Conservation (phyloP, 2,888 invertebrate species). For the Plebejus argus region DNA sequence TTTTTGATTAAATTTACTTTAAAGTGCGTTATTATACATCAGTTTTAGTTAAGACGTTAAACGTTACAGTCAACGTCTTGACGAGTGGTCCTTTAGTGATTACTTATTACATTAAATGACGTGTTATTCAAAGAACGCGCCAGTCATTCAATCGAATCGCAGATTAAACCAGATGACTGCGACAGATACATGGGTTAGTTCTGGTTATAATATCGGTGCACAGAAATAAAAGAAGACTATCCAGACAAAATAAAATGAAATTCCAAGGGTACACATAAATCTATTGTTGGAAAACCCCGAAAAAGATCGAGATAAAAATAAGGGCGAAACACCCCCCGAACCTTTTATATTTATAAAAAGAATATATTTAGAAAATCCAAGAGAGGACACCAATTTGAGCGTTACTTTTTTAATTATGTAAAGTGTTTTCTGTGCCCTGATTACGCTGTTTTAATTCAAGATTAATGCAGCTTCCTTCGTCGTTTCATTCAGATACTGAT, state of each 20-base stretch:
- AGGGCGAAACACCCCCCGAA: not conserved
- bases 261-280: not conserved
- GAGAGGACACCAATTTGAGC: not conserved
- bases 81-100: no score
- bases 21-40: no score
- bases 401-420: conserved; percentile 17
- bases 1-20: no score
- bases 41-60: no score
- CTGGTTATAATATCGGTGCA: not conserved
- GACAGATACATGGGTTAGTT: no score
- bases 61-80: no score
- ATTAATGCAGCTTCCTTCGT: not conserved
- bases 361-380: conserved; percentile 17
- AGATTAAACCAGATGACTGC: no score
- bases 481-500: not conserved
- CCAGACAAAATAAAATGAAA: not conserved
- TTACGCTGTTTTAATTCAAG: not conserved
- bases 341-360: conserved; percentile 14
- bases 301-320: not conserved
- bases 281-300: conserved; percentile 6
- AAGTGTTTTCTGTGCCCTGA: not conserved
- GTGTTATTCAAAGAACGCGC: no score
- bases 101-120: no score
- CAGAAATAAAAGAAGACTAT: not conserved
- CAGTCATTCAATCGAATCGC: no score